Conservation (phyloP, 2,797 vertebrate genomes). For the Diplodus puntazzo region DNA sequence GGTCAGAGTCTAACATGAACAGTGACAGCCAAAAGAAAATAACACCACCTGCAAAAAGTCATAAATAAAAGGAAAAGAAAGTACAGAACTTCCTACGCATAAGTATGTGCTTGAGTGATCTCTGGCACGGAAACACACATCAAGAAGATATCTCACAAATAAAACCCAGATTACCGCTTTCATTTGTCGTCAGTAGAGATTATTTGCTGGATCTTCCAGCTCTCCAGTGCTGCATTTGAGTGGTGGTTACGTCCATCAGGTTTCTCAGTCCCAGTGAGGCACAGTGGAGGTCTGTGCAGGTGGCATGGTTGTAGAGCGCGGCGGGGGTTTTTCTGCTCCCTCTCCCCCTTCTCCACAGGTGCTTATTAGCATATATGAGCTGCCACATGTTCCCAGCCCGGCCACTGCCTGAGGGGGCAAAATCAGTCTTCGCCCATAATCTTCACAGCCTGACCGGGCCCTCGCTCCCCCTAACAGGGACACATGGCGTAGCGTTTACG, state of each 20-base stretch:
- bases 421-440: conserved; percentile 86
- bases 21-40: background rate
- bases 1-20: background rate
- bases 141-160: conserved; percentile 19
- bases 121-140: conserved; percentile 9
- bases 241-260: conserved; percentile 51
- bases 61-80: conserved; percentile 2
- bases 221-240: conserved; percentile 41
- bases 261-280: conserved; percentile 66
- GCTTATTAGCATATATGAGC: conserved; percentile 89
- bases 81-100: background rate
- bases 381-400: conserved; percentile 86
- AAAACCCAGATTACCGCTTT: conserved; percentile 19
- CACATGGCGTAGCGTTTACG: conserved; percentile 80
- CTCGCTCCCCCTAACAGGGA: conserved; percentile 72
- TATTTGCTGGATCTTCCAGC: conserved; percentile 34
- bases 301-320: conserved; percentile 81
- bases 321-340: conserved; percentile 73
- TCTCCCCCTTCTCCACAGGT: conserved; percentile 84
- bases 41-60: conserved; percentile 3
- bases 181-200: conserved; percentile 14
- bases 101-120: background rate
- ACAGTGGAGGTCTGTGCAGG: conserved; percentile 86
- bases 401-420: conserved; percentile 82
- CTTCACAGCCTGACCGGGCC: conserved; percentile 81